Base-by-base conservation (phyloP, 2,888 invertebrate genomes). In the Harpagoxenus sublaevis region DNA sequence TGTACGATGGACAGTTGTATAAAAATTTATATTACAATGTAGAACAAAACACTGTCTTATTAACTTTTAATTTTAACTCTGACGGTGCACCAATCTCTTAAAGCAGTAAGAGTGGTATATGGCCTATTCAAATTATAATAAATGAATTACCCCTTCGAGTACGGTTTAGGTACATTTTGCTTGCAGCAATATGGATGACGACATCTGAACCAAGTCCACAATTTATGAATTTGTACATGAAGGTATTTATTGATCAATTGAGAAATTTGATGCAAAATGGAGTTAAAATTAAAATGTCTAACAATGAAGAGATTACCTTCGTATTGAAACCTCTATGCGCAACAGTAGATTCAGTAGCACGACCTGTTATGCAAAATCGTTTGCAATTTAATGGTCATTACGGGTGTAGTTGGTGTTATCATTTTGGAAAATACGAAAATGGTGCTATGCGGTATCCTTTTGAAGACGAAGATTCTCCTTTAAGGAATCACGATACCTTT, bases 51-150 rank as follows among this genome's bases (percentile, higher is more conserved):
- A 63, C 63, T 23, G n/a, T 65, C 39, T 35, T 62, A 15, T 65
- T 65, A 65, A 65, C 65, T 45, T 65, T 65, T 45, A 65, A 65
- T 23, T 65, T 65, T 45, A 65, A 65, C 23, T 10, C 45, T 12
- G 65, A 65, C 45, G 65, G 65, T 10, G 65, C 42, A 45, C 63
- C 63, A 4, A 63, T 63, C 39, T 63, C 39, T 9, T 39, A 63
- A 5, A 63, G 63, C 15, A 63, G 63, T 39, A 63, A 63, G 1
- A 63, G 63, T 39, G n/a, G 39, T 10, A 39, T 63, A 39, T 63
- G 63, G 63, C 63, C 39, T 3, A 63, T 39, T 9, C 63, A 39
- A 39, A 42, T 63, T n/a, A 63, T 63, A 63, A 63, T 63, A 10
- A 63, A 63, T n/a, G 39, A 63, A 39, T 63, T 63, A 10, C 39